Evolutionary conservation across 1,140 invertebrate species (phyloP).

Genomic region (Condylostylus longicornis): DNA sequence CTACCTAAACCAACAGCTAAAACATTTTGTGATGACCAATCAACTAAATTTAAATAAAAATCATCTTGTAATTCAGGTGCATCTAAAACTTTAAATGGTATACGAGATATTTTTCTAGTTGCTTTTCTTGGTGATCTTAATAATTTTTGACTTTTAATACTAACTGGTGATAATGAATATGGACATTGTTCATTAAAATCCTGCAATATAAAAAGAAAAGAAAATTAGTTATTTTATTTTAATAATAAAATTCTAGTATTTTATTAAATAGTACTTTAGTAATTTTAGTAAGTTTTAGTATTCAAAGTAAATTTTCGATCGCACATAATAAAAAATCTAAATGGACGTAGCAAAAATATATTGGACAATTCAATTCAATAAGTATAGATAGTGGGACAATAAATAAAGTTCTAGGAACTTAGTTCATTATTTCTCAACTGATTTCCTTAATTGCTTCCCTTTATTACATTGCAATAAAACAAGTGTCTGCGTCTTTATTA

Average conservation of each 20-base stretch:
- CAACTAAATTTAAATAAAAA: slow-evolving; percentile 97
- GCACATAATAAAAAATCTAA: neutral
- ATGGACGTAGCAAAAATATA: neutral
- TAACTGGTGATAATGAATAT: slow-evolving; percentile 86
- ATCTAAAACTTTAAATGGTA: slow-evolving; percentile 94
- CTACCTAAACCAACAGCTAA: slow-evolving; percentile 95
- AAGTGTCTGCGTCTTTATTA: too few species aligned
- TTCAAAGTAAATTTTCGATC: neutral
- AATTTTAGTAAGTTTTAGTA: too few species aligned
- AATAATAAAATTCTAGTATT: neutral
- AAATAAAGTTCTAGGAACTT: too few species aligned
- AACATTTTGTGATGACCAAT: slow-evolving; percentile 99
- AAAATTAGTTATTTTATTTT: slow-evolving; percentile 8
- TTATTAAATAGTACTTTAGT: too few species aligned
- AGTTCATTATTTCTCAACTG: too few species aligned
- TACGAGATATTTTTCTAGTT: slow-evolving; percentile 88
- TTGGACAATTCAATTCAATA: too few species aligned
- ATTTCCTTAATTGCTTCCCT: too few species aligned
- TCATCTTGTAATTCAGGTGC: slow-evolving; percentile 98
- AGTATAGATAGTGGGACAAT: too few species aligned
- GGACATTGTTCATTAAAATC: slow-evolving; percentile 51
- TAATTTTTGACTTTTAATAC: slow-evolving; percentile 86
- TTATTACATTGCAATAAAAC: too few species aligned
- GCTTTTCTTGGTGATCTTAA: slow-evolving; percentile 87
- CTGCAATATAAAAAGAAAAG: slow-evolving; percentile 40